phyloP scores from a whole-genome alignment of 2,888 invertebrate genomes.

The Acrobasis consociella region DNA sequence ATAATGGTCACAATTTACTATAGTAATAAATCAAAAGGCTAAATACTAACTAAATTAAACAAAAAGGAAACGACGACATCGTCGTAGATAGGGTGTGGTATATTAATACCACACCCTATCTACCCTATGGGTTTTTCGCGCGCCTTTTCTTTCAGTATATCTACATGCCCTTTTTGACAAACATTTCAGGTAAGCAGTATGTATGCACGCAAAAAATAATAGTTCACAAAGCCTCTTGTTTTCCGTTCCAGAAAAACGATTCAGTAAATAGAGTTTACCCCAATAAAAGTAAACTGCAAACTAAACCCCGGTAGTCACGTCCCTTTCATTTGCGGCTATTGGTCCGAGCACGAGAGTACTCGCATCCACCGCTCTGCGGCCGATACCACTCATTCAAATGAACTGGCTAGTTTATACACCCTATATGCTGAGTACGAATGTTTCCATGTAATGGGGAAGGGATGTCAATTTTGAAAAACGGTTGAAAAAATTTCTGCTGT shows the following conservation, averaged over 20 bases:
- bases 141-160: no score
- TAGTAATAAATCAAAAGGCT: no score
- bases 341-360: conserved; percentile 40
- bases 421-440: conserved; percentile 9
- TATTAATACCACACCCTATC: no score
- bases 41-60: no score
- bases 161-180: no score
- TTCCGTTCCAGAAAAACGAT: background rate
- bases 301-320: conserved; percentile 43
- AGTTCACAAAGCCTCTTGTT: background rate
- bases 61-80: no score
- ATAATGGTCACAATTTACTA: no score
- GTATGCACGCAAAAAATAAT: background rate
- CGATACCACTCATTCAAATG: conserved; percentile 32
- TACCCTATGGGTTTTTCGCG: no score
- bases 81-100: no score
- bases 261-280: conserved; percentile 1
- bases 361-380: conserved; percentile 42
- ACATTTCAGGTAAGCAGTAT: no score
- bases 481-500: no score
- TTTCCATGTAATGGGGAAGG: conserved; percentile 21
- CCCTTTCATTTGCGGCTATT: conserved; percentile 54
- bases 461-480: no score
- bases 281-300: conserved; percentile 15
- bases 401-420: conserved; percentile 27